Base-by-base conservation (phyloP, 2,797 vertebrate genomes). In the Pseudochirops corinnae region DNA sequence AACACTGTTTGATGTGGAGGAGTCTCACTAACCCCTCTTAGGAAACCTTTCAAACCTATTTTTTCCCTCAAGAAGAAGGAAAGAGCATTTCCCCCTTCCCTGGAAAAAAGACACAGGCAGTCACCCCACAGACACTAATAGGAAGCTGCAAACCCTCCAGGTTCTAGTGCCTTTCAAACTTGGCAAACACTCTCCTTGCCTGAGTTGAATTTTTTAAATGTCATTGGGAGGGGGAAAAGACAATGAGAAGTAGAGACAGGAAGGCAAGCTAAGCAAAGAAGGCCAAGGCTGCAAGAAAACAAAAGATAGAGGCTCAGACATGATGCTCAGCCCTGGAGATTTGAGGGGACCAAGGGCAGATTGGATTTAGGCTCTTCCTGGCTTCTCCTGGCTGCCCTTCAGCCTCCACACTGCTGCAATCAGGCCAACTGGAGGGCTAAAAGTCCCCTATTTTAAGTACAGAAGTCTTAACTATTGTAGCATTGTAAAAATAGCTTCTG, bases 401-500 rank as follows among this genome's bases (percentile, higher is more conserved):
- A 95, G 82, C 24, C 92, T 93, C 60, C 58, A 74, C 13, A 28
- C 74, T 94, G 21, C 7, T 26, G 39, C 74, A 46, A 62, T 92
- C 82, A 55, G 91, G 91, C 91, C 95, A n/a, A 0, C 94, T 24
- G 53, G 56, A 57, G 91, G 74, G 62, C 92, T 93, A 58, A 91
- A 92, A 96, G 24, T 92, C 33, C 53, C 10, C 90, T 62, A 95
- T 95, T 96, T 96, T 95, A 96, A 97, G 94, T 46, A 91, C 5
- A 33, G 18, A 95, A 93, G 87, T 55, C 58, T 96, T 96, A 92
- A 87, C 31, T 52, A 11, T 39, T 57, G 55, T 90, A 67, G 29
- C 91, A 91, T 93, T 74, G 90, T 93, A 95, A 95, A 93, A 95
- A 97, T 91, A 95, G 91, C 93, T 97, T 97, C 82, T 95, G 98